Evolutionary conservation across 2,797 vertebrate genomes (phyloP).

Genomic region (Sebastes miniatus): DNA sequence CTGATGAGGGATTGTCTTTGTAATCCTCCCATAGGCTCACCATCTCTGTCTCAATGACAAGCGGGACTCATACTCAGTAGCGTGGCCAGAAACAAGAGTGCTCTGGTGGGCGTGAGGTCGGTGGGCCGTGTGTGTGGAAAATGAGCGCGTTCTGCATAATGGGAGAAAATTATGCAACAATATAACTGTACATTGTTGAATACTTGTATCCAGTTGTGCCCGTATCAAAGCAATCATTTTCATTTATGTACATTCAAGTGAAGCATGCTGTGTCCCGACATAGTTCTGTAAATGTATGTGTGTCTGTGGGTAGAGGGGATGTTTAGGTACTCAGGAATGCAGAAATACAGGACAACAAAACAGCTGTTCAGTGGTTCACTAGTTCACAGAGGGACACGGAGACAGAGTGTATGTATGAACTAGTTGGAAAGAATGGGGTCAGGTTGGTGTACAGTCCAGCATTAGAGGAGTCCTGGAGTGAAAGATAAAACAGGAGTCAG

Average conservation of each 20-base stretch:
- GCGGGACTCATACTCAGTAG: background rate
- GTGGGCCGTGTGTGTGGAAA: background rate
- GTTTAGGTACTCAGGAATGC: conserved; percentile 53
- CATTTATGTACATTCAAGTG: background rate
- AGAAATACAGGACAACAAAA: conserved; percentile 30
- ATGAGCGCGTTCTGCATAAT: background rate
- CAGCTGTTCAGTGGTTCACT: conserved; percentile 53
- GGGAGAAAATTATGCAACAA: background rate
- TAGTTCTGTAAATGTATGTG: background rate
- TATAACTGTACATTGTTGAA: background rate
- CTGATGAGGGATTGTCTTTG: conserved; percentile 19
- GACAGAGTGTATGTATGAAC: background rate
- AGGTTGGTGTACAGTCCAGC: background rate
- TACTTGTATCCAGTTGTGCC: background rate
- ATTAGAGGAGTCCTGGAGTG: background rate
- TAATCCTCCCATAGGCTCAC: background rate
- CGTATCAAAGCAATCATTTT: background rate
- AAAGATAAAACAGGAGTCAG: conserved; percentile 32
- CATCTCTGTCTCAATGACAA: conserved; percentile 10
- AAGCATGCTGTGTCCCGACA: background rate
- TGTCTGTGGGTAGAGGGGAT: background rate
- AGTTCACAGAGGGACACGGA: conserved; percentile 14
- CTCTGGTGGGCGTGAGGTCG: background rate
- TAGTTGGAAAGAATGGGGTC: background rate
- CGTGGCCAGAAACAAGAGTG: background rate